Evolutionary conservation across 2,797 vertebrate genomes (phyloP).

Genomic region (Toxotes lorentzi): DNA sequence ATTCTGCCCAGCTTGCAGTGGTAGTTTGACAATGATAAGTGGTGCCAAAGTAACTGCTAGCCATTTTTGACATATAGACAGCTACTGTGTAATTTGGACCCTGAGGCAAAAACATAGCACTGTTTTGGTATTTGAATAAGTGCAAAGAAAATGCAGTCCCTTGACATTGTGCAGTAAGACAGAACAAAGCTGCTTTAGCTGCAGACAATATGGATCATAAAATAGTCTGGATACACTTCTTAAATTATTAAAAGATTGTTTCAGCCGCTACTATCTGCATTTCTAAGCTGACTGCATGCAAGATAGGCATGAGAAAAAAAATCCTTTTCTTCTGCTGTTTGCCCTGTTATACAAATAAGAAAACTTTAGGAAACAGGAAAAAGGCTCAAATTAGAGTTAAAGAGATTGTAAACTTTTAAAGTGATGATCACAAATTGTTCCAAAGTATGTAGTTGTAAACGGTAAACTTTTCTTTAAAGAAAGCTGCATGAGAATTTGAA

Average conservation of each 20-base stretch:
- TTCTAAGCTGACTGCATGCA: conserved; percentile 1
- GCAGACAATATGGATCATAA: conserved; percentile 5
- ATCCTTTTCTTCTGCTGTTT: too few relatives aligned
- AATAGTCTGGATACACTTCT: neutral
- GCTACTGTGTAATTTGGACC: conserved; percentile 46
- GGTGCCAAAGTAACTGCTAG: conserved; percentile 56
- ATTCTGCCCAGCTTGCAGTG: conserved; percentile 31
- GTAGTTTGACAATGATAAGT: conserved; percentile 47
- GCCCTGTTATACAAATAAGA: neutral
- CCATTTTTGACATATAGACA: conserved; percentile 66
- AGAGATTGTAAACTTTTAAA: too few relatives aligned
- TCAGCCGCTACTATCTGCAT: neutral
- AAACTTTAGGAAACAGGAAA: neutral
- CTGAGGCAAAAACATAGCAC: conserved; percentile 30
- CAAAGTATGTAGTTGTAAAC: too few relatives aligned
- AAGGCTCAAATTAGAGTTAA: too few relatives aligned
- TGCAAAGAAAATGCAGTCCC: conserved; percentile 35
- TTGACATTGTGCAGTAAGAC: conserved; percentile 12
- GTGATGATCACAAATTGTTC: too few relatives aligned
- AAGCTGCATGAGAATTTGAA: too few relatives aligned
- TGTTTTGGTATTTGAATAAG: conserved; percentile 55
- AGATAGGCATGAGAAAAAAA: neutral
- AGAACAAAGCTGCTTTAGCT: conserved; percentile 9
- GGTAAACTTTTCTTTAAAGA: too few relatives aligned
- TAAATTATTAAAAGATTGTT: conserved; percentile 22